These are phyloP conservation scores for Mormyrus lacerda DNA, from an alignment of 2,113 vertebrate genomes.

Conservation along the genomic window DNA sequence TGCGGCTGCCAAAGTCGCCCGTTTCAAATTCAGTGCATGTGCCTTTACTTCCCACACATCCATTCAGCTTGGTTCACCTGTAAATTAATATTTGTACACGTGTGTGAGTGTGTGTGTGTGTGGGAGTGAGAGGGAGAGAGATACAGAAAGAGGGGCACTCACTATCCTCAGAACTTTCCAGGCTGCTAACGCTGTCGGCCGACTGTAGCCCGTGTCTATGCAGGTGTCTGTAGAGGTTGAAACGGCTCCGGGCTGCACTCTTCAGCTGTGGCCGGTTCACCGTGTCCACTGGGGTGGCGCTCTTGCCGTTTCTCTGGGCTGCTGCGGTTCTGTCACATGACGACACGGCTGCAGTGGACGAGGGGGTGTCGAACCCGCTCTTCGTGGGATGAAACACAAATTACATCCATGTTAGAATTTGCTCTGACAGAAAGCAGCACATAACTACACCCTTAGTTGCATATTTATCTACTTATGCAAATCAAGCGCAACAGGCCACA, in stretches of 20 bases:
- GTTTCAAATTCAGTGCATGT: not conserved
- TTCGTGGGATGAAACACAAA: constrained; percentile 5
- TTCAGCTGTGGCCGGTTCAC: constrained; percentile 71
- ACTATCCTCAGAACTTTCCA: constrained; percentile 72
- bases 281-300: constrained; percentile 31
- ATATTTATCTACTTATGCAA: not conserved
- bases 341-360: not conserved
- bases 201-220: constrained; percentile 71
- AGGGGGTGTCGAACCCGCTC: constrained; percentile 20
- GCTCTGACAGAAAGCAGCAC: not conserved
- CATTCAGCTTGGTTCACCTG: not conserved
- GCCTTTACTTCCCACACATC: not conserved
- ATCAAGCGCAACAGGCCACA: not conserved
- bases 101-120: not conserved
- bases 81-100: not conserved
- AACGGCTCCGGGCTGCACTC: constrained; percentile 73
- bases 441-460: not conserved
- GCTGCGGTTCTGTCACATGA: constrained; percentile 15
- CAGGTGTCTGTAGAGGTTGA: constrained; percentile 81
- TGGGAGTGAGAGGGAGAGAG: not conserved
- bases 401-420: not conserved
- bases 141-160: constrained; percentile 37
- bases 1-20: no score
- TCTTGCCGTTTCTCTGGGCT: constrained; percentile 39
- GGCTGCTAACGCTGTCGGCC: constrained; percentile 77